Percentiles rank a stretch among this genome's conserved stretches.
Evolutionary conservation across 64 coral and sea anemone species (phyloP).

Genomic region (Montipora foliosa): DNA sequence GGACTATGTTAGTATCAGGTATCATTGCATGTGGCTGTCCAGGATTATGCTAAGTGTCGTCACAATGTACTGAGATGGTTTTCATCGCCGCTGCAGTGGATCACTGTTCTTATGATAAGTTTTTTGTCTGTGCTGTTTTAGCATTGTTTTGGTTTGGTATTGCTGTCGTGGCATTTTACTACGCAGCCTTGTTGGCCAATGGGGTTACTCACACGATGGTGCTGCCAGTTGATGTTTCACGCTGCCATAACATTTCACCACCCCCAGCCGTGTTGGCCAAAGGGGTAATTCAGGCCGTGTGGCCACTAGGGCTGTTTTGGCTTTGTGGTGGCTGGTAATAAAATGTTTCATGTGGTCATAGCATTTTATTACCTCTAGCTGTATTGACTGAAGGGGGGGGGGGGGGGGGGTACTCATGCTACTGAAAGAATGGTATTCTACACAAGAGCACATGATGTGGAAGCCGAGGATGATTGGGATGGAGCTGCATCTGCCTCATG

Average conservation of each 20-base stretch:
- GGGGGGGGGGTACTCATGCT: conserved; percentile 4
- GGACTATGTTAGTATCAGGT: conserved; percentile 8
- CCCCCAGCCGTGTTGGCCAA: conserved; percentile 33
- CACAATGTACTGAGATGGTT: conserved; percentile 3
- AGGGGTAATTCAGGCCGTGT: conserved; percentile 1
- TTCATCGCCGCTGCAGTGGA: not conserved
- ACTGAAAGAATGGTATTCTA: not conserved
- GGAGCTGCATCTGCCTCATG: not conserved
- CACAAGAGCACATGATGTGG: not conserved
- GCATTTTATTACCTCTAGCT: conserved; percentile 4
- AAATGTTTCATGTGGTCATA: not conserved
- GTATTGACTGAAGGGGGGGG: conserved; percentile 2
- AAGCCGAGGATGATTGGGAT: not conserved
- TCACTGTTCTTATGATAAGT: not conserved
- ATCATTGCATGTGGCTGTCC: conserved; percentile 15
- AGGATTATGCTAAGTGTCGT: conserved; percentile 13
- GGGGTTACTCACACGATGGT: not conserved
- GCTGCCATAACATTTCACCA: not conserved
- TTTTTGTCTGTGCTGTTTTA: not conserved
- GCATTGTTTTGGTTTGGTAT: not conserved
- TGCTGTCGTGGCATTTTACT: not conserved
- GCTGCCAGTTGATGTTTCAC: not conserved
- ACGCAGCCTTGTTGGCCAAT: not conserved
- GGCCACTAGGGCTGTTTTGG: not conserved
- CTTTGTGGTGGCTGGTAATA: conserved; percentile 11